phyloP scores from a whole-genome alignment of 2,888 invertebrate genomes.

The Mayetiola destructor region DNA sequence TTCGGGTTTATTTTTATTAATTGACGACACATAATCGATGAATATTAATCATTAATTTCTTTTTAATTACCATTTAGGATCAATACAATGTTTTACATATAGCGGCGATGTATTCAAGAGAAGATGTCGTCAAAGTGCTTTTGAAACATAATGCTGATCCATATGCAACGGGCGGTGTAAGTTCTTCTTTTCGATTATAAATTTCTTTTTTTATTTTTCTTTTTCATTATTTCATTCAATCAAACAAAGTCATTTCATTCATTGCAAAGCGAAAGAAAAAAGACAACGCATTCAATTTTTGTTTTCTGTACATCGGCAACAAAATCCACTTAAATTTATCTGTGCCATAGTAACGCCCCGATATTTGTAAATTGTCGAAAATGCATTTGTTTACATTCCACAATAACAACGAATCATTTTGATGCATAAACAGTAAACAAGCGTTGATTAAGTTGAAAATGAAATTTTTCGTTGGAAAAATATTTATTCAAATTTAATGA shows the following conservation, averaged over 20 bases:
- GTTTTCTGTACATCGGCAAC: not conserved
- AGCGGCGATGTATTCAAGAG: slow-evolving; percentile 85
- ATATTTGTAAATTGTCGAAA: slow-evolving; percentile 11
- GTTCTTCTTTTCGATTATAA: slow-evolving; percentile 28
- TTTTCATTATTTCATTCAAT: too few species aligned
- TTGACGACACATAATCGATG: not conserved
- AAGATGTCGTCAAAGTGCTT: slow-evolving; percentile 84
- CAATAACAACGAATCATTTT: slow-evolving; percentile 2
- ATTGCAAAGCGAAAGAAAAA: not conserved
- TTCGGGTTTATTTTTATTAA: too few species aligned
- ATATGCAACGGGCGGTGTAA: slow-evolving; percentile 85
- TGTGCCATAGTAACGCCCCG: slow-evolving; percentile 11
- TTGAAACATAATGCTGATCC: slow-evolving; percentile 85
- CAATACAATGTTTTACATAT: slow-evolving; percentile 91
- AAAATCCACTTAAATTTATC: not conserved
- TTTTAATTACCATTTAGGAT: slow-evolving; percentile 51
- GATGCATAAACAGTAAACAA: too few species aligned
- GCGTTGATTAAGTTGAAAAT: too few species aligned
- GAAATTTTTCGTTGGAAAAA: too few species aligned
- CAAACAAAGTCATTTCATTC: slow-evolving; percentile 19
- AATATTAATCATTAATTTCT: not conserved
- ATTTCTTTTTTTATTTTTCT: too few species aligned
- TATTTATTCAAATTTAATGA: too few species aligned
- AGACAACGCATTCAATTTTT: not conserved
- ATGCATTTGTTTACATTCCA: slow-evolving; percentile 13